A percentile compares a stretch with the other conserved stretches of the same genome.
These are phyloP conservation scores for Drosophila bocqueti DNA, from an alignment of 1,140 invertebrate species.

Conservation along the genomic window DNA sequence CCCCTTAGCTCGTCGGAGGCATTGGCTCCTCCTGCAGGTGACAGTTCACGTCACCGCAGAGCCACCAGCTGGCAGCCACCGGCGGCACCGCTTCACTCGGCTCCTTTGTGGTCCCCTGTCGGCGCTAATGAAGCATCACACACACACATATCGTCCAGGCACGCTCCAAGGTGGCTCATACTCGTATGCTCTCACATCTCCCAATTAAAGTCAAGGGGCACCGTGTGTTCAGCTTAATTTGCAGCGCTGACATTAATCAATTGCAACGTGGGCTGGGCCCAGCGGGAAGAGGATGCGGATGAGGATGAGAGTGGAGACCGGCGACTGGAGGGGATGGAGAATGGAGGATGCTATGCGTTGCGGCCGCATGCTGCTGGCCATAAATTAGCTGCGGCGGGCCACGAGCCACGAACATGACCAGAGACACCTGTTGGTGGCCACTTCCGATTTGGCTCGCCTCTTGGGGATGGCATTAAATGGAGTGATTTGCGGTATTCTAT, in stretches of 20 bases:
- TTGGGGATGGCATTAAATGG: neutral
- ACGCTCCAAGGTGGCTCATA: conserved; percentile 12
- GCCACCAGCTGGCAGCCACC: conserved; percentile 32
- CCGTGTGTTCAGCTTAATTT: conserved; percentile 51
- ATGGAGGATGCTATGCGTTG: conserved; percentile 9
- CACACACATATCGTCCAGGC: neutral
- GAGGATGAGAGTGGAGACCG: neutral
- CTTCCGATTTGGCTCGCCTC: conserved; percentile 54
- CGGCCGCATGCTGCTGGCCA: conserved; percentile 33
- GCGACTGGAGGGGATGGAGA: neutral
- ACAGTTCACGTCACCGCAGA: conserved; percentile 47
- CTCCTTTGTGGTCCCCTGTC: conserved; percentile 67
- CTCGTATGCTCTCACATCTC: conserved; percentile 7
- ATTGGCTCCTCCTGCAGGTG: conserved; percentile 23
- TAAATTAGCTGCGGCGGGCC: conserved; percentile 57
- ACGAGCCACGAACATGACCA: conserved; percentile 30
- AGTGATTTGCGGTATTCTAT: too few relatives aligned
- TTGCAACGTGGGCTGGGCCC: conserved; percentile 50
- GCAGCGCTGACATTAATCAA: conserved; percentile 72
- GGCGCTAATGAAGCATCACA: conserved; percentile 71
- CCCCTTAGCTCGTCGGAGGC: neutral
- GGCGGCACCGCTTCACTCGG: neutral
- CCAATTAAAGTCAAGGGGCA: conserved; percentile 26
- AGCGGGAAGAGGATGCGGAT: conserved; percentile 15
- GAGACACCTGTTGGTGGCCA: conserved; percentile 50